These are phyloP conservation scores for Neostethus bicornis DNA, from an alignment of 2,797 vertebrate species.

Conservation along the genomic window DNA sequence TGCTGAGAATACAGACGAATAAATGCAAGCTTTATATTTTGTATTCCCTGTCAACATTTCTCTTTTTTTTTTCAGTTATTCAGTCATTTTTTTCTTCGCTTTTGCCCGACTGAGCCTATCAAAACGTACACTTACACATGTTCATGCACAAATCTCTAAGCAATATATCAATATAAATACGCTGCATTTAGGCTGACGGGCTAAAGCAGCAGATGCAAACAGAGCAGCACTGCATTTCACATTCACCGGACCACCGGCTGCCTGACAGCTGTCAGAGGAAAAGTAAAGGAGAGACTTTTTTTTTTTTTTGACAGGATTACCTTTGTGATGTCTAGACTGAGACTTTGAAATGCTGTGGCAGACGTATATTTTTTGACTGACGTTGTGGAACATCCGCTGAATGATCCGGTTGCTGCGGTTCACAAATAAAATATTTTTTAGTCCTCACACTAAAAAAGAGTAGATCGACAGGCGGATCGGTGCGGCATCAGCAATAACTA, in stretches of 20 bases:
- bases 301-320: slow-evolving; percentile 73
- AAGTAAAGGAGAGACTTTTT: slow-evolving; percentile 63
- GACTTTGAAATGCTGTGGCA: slow-evolving; percentile 59
- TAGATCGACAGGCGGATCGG: too few species aligned
- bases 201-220: neutral
- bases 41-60: slow-evolving; percentile 13
- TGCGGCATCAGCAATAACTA: too few species aligned
- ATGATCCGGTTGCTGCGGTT: slow-evolving; percentile 33
- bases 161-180: slow-evolving; percentile 25
- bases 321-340: slow-evolving; percentile 66
- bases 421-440: slow-evolving; percentile 13
- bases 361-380: slow-evolving; percentile 59
- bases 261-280: slow-evolving; percentile 68
- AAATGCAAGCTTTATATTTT: slow-evolving; percentile 19
- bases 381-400: slow-evolving; percentile 51
- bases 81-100: slow-evolving; percentile 14
- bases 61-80: slow-evolving; percentile 18
- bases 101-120: slow-evolving; percentile 10
- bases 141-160: slow-evolving; percentile 7
- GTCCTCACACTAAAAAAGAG: too few species aligned
- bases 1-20: slow-evolving; percentile 10
- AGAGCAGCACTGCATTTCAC: slow-evolving; percentile 29
- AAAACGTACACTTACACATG: slow-evolving; percentile 5
- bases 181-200: neutral
- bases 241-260: slow-evolving; percentile 62